These are phyloP conservation scores for Danaus melanippus DNA, from an alignment of 1,140 invertebrate species.

Conservation along the genomic window DNA sequence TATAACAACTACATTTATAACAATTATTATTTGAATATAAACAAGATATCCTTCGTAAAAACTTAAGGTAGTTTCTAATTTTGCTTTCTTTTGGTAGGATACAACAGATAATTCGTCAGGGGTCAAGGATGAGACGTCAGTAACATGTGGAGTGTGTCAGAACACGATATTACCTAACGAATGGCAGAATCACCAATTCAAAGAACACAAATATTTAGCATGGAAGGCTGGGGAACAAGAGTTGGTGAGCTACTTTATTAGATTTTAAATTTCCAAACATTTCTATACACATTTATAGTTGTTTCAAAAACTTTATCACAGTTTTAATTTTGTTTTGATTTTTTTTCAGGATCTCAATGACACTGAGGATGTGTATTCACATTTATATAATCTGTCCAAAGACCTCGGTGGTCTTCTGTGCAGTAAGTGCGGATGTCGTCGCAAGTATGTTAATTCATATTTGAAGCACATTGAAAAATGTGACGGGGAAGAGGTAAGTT, in stretches of 20 bases:
- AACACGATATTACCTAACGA: slow-evolving; percentile 15
- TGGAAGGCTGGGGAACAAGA: slow-evolving; percentile 27
- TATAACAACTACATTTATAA: too few species aligned
- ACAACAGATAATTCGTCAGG: not conserved
- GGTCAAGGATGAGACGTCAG: not conserved
- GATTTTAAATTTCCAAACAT: too few species aligned
- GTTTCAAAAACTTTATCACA: too few species aligned
- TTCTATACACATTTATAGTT: too few species aligned
- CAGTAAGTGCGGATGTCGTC: slow-evolving; percentile 24
- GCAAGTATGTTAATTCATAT: slow-evolving; percentile 33
- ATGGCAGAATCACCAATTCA: slow-evolving; percentile 28
- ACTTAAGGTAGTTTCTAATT: not conserved
- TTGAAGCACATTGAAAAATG: slow-evolving; percentile 28
- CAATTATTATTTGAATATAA: too few species aligned
- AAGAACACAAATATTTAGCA: slow-evolving; percentile 33
- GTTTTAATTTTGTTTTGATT: slow-evolving; percentile 3
- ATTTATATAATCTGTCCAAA: slow-evolving; percentile 25
- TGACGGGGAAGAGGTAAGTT: slow-evolving; percentile 14
- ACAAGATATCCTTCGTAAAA: not conserved
- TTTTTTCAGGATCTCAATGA: slow-evolving; percentile 29
- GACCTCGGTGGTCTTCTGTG: slow-evolving; percentile 23
- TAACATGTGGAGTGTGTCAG: slow-evolving; percentile 46
- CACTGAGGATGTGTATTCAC: slow-evolving; percentile 18
- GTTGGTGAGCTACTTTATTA: slow-evolving; percentile 23
- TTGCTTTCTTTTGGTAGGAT: not conserved